Conservation (phyloP, 2,888 invertebrate species). For the Microdon myrmicae region DNA sequence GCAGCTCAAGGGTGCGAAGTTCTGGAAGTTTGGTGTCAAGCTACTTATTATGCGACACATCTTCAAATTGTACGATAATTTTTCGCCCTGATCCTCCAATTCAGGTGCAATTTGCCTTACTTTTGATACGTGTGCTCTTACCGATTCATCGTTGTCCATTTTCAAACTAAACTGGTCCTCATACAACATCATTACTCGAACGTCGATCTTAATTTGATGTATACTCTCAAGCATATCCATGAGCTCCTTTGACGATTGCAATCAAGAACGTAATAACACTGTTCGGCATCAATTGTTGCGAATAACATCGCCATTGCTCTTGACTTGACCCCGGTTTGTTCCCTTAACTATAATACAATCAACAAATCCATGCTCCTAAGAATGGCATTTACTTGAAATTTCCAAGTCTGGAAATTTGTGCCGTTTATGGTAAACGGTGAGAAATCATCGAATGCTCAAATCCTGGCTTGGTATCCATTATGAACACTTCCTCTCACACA, state of each 20-base stretch:
- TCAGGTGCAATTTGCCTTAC: conserved; percentile 1
- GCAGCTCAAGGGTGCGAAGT: no score
- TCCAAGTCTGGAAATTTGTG: conserved; percentile 18
- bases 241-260: conserved; percentile 17
- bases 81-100: conserved; percentile 3
- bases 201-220: conserved; percentile 4
- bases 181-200: conserved; percentile 11
- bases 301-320: conserved; percentile 22
- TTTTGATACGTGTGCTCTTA: neutral
- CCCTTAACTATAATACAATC: conserved; percentile 13
- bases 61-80: conserved; percentile 2
- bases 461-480: no score
- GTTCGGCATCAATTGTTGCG: conserved; percentile 12
- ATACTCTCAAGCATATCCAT: conserved; percentile 15
- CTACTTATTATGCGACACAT: conserved; percentile 11
- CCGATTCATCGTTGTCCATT: conserved; percentile 13
- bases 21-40: conserved; percentile 9
- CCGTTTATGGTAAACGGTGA: conserved; percentile 14
- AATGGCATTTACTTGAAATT: conserved; percentile 17
- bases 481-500: no score
- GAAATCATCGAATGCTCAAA: conserved; percentile 12
- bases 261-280: conserved; percentile 5
- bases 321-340: conserved; percentile 7
- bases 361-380: conserved; percentile 6
- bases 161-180: conserved; percentile 14